A percentile compares a stretch with the other conserved stretches of the same genome.
phyloP scores from a whole-genome alignment of 2,888 invertebrate species.

The Andrena praecox region DNA sequence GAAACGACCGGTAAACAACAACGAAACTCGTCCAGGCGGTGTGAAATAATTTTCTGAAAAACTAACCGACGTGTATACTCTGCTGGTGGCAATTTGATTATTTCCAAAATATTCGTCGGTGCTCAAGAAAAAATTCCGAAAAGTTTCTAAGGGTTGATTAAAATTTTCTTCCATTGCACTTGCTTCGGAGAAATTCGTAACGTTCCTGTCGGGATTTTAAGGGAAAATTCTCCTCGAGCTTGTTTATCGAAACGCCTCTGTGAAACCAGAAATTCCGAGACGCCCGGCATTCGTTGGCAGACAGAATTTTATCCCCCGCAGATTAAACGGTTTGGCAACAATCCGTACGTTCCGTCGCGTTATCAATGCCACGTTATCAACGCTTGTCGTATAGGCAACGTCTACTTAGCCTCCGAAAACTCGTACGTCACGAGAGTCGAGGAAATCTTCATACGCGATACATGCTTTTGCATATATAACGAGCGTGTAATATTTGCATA shows the following conservation, averaged over 20 bases:
- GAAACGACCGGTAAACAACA: neutral
- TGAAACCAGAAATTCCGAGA: no score
- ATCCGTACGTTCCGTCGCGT: neutral
- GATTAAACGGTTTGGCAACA: neutral
- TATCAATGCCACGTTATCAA: neutral
- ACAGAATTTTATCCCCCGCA: neutral
- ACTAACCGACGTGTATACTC: no score
- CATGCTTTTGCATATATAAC: conserved; percentile 20
- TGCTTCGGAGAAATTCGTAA: neutral
- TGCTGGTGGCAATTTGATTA: neutral
- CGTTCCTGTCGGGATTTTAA: neutral
- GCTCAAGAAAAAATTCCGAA: neutral
- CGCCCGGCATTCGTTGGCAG: neutral
- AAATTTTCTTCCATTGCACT: neutral
- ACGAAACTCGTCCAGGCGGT: neutral
- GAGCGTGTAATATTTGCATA: conserved; percentile 47
- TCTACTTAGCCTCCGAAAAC: neutral
- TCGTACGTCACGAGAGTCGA: neutral
- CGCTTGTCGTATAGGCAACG: neutral
- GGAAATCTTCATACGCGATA: neutral
- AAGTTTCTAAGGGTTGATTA: neutral
- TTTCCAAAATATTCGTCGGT: neutral
- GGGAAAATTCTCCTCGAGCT: neutral
- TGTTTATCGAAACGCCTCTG: no score
- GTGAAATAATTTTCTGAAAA: no score